A percentile compares a stretch with the other conserved stretches of the same genome.
Evolutionary conservation across 2,888 invertebrate species (phyloP).

Genomic region (Caenorhabditis zanzibari): DNA sequence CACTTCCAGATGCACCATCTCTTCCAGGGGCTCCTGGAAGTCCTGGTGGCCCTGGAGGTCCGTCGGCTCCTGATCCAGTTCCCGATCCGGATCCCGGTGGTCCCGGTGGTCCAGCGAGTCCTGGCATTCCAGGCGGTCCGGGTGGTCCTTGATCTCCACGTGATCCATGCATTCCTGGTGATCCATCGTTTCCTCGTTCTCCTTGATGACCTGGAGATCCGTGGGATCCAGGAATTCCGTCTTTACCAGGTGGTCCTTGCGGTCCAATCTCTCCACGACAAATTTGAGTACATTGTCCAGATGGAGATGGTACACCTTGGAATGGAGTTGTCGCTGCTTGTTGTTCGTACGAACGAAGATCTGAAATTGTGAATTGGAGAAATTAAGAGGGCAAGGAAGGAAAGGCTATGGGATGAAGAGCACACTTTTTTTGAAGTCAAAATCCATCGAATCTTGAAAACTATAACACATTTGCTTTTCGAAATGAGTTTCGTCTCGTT

Average conservation of each 20-base stretch:
- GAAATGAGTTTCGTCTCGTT: no score
- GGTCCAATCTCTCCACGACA: conserved; percentile 74
- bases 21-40: conserved; percentile 70
- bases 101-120: conserved; percentile 69
- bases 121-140: conserved; percentile 70
- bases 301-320: background rate
- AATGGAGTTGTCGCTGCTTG: conserved; percentile 39
- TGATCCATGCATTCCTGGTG: conserved; percentile 70
- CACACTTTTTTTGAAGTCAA: conserved; percentile 9
- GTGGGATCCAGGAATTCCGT: conserved; percentile 72
- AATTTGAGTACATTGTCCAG: conserved; percentile 65
- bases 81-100: conserved; percentile 60
- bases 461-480: no score
- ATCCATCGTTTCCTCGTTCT: conserved; percentile 62
- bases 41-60: conserved; percentile 70
- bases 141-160: conserved; percentile 71
- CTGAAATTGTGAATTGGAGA: conserved; percentile 22
- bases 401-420: conserved; percentile 2
- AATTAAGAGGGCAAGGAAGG: no score
- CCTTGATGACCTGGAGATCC: conserved; percentile 76
- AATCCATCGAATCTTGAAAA: no score
- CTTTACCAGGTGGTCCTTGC: conserved; percentile 71
- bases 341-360: conserved; percentile 35
- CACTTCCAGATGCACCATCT: conserved; percentile 58
- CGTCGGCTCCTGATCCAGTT: conserved; percentile 34